Evolutionary conservation across 2,113 vertebrate species (phyloP).

Genomic region (Elephantulus edwardii): DNA sequence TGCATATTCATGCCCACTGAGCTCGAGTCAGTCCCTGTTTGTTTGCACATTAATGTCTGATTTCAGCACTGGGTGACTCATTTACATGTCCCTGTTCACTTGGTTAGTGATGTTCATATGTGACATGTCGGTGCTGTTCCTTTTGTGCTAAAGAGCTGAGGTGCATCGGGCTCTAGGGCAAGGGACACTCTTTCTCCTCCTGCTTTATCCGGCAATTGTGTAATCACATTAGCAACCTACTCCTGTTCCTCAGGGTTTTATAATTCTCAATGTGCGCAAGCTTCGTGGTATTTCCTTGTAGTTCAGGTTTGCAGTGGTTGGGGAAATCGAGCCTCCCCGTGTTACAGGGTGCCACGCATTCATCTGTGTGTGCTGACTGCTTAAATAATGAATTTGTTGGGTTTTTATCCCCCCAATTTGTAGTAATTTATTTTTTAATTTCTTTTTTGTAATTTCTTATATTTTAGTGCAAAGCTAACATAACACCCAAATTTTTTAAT

Average conservation of each 20-base stretch:
- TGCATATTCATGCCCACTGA: slow-evolving; percentile 78
- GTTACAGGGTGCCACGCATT: neutral
- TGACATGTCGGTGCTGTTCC: slow-evolving; percentile 12
- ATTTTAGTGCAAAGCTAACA: no score
- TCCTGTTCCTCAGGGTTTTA: neutral
- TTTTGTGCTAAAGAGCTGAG: slow-evolving; percentile 22
- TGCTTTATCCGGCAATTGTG: neutral
- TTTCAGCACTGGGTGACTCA: slow-evolving; percentile 72
- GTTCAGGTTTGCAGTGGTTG: neutral
- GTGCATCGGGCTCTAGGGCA: neutral
- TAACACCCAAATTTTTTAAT: no score
- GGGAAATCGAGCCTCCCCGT: neutral
- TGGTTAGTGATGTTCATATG: slow-evolving; percentile 68
- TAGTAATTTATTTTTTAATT: neutral
- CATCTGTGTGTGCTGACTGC: neutral
- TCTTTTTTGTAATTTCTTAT: no score
- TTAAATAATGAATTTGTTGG: neutral
- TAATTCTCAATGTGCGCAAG: neutral
- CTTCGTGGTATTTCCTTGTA: neutral
- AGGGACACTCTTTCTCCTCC: neutral
- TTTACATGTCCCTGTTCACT: slow-evolving; percentile 74
- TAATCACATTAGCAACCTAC: neutral
- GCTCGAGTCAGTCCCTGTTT: slow-evolving; percentile 74
- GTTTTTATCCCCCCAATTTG: neutral
- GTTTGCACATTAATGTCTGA: slow-evolving; percentile 78